A percentile compares a stretch with the other conserved stretches of the same genome.
Conservation (phyloP, 2,113 vertebrate species). For the Glaucidium brasilianum region DNA sequence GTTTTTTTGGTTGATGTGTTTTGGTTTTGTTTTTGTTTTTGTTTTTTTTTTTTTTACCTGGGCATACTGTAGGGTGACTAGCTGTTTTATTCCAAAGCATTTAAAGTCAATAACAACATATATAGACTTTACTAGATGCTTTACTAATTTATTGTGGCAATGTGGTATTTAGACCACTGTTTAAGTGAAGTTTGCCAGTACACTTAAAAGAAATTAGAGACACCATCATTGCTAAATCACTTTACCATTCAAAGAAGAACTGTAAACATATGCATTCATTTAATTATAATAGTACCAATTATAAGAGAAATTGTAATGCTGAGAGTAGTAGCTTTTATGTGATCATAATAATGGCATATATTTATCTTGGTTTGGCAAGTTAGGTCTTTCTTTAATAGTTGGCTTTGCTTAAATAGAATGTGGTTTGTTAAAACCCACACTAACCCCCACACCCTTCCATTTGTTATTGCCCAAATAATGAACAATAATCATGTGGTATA, state of each 20-base stretch:
- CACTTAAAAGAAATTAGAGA: conserved; percentile 85
- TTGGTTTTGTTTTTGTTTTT: too few relatives aligned
- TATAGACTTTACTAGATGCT: conserved; percentile 70
- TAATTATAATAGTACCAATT: conserved; percentile 85
- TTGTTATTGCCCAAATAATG: conserved; percentile 83
- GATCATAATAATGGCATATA: conserved; percentile 87
- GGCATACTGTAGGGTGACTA: not conserved
- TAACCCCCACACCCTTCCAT: conserved; percentile 81
- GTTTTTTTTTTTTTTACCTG: not conserved
- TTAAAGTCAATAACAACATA: conserved; percentile 56
- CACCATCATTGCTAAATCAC: conserved; percentile 84
- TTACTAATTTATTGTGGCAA: conserved; percentile 78
- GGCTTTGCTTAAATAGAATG: conserved; percentile 87
- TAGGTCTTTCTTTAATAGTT: conserved; percentile 83
- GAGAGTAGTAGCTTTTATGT: conserved; percentile 82
- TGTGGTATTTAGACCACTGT: conserved; percentile 77
- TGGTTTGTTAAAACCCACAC: conserved; percentile 84
- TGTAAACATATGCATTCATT: conserved; percentile 87
- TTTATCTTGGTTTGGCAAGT: conserved; percentile 93
- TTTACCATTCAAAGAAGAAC: conserved; percentile 79
- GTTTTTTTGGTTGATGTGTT: too few relatives aligned
- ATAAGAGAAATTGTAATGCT: conserved; percentile 80
- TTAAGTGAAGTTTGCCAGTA: conserved; percentile 80
- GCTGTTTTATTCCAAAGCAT: conserved; percentile 40
- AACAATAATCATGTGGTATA: conserved; percentile 80